Evolutionary conservation across 1,140 invertebrate species (phyloP).

Genomic region (Macrocentrus cingulum): DNA sequence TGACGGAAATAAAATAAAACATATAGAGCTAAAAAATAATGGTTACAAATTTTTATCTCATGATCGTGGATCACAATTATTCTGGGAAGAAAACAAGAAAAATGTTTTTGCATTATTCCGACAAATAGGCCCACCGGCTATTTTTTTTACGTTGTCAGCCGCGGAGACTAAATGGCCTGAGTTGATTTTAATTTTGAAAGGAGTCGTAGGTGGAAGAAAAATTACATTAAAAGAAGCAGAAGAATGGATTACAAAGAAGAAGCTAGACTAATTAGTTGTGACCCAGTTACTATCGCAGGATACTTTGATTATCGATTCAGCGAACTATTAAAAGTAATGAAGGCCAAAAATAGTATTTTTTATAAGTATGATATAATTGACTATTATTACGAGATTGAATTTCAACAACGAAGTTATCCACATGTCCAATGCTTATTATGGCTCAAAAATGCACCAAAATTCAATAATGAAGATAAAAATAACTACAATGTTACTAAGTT

Average conservation of each 20-base stretch:
- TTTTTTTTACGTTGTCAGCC: constrained; percentile 5
- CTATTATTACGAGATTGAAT: constrained; percentile 49
- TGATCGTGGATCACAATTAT: constrained; percentile 1
- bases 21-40: not conserved
- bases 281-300: not conserved
- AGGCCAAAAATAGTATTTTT: not conserved
- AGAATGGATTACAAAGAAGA: not conserved
- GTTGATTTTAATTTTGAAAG: not conserved
- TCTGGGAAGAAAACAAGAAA: not conserved
- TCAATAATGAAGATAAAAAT: constrained; percentile 13
- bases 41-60: constrained; percentile 1
- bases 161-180: constrained; percentile 3
- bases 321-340: not conserved
- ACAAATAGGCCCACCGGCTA: not conserved
- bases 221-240: not conserved
- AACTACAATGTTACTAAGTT: not conserved
- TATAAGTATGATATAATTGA: constrained; percentile 24
- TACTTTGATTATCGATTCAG: constrained; percentile 6
- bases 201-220: not conserved
- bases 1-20: too few species aligned
- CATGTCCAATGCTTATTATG: constrained; percentile 33
- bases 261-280: not conserved
- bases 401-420: constrained; percentile 52
- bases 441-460: constrained; percentile 17
- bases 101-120: not conserved